Conservation (phyloP, 2,888 invertebrate species). For the Drepanosiphum platanoidis region DNA sequence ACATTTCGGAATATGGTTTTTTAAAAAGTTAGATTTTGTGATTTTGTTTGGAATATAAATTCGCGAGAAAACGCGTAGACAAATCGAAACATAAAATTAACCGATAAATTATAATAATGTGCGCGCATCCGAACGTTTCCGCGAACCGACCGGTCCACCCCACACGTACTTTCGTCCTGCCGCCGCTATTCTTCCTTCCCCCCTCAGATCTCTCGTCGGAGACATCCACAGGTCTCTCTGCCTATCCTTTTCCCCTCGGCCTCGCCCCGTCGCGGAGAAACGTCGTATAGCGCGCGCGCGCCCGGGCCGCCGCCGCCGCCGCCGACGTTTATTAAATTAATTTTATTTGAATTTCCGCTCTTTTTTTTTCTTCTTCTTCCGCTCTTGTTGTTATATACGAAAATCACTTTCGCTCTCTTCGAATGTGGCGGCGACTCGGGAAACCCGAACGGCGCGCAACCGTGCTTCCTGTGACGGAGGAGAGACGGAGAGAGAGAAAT, state of each 20-base stretch:
- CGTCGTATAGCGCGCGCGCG: neutral
- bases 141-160: no score
- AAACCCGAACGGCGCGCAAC: neutral
- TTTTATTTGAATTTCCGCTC: neutral
- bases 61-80: no score
- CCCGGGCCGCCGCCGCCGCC: neutral
- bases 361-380: neutral
- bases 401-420: neutral
- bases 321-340: neutral
- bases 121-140: no score
- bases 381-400: neutral
- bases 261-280: neutral
- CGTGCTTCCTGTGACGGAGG: neutral
- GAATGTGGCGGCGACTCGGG: neutral
- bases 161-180: no score
- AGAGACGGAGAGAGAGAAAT: conserved; percentile 4
- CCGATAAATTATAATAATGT: no score
- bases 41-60: no score
- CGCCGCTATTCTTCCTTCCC: neutral
- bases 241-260: neutral
- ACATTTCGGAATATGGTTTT: no score
- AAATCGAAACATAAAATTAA: no score
- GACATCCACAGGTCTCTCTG: neutral
- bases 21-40: no score
- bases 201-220: neutral